These are phyloP conservation scores for Pterois miles DNA, from an alignment of 2,797 vertebrate species.

Conservation along the genomic window DNA sequence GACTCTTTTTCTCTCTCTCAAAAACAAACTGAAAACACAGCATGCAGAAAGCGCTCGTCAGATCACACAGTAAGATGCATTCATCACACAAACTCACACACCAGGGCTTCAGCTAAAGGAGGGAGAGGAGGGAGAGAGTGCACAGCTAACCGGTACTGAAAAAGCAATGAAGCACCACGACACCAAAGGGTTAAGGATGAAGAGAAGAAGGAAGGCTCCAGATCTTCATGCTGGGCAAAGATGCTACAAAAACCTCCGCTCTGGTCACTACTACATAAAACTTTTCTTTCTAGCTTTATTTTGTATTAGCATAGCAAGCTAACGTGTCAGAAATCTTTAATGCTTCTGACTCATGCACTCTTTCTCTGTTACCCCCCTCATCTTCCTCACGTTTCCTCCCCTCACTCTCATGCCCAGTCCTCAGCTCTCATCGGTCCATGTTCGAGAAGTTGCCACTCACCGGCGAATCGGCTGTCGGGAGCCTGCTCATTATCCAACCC, in stretches of 20 bases:
- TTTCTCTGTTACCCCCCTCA: background rate
- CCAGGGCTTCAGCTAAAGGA: conserved; percentile 54
- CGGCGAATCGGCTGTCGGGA: conserved; percentile 96
- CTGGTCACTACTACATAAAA: background rate
- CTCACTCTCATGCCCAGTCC: conserved; percentile 49
- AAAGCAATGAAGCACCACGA: conserved; percentile 68
- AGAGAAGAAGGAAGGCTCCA: conserved; percentile 63
- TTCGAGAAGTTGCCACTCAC: conserved; percentile 97
- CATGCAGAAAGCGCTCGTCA: conserved; percentile 37
- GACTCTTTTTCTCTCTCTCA: conserved; percentile 39
- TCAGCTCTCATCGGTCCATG: conserved; percentile 86
- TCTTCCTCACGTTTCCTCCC: conserved; percentile 20
- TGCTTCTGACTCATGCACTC: conserved; percentile 41
- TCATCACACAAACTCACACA: conserved; percentile 14
- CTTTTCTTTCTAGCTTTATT: background rate
- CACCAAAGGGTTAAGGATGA: conserved; percentile 59
- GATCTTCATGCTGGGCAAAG: conserved; percentile 61
- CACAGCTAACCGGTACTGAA: conserved; percentile 49
- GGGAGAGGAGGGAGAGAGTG: conserved; percentile 55
- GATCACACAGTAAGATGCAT: conserved; percentile 29
- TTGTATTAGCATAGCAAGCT: conserved; percentile 22
- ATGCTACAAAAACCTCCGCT: conserved; percentile 29
- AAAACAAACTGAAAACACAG: conserved; percentile 20
- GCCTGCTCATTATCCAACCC: conserved; percentile 99
- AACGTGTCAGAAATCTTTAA: conserved; percentile 16